Conservation (phyloP, 2,113 vertebrate species). For the Leptodactylus fuscus region DNA sequence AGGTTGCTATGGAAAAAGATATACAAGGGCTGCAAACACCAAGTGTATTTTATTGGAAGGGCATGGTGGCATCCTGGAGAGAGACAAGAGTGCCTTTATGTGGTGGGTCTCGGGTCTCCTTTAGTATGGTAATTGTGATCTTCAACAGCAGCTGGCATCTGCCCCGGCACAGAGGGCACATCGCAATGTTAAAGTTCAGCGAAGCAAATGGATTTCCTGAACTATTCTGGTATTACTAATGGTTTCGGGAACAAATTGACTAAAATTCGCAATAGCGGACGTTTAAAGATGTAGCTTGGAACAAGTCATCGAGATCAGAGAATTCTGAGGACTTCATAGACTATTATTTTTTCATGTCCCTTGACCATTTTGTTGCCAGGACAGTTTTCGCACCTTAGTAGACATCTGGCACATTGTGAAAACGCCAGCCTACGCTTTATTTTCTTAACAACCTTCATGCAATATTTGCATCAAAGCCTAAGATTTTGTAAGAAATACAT, state of each 20-base stretch:
- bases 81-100: conserved; percentile 41
- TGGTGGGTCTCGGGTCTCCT: background rate
- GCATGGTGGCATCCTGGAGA: conserved; percentile 5
- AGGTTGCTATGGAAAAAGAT: conserved; percentile 42
- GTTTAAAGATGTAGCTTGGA: background rate
- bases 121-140: conserved; percentile 22
- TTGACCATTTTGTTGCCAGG: background rate
- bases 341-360: background rate
- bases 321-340: background rate
- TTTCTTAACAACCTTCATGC: no score
- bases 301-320: background rate
- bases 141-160: conserved; percentile 8
- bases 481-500: no score
- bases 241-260: background rate
- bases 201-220: background rate
- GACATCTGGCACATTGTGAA: no score
- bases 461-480: no score
- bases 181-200: background rate
- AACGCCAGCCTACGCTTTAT: no score
- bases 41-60: background rate
- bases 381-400: no score
- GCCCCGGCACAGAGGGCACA: conserved; percentile 11
- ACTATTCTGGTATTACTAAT: background rate
- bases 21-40: conserved; percentile 19
- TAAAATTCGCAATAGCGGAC: background rate